Base-by-base conservation (phyloP, 2,888 invertebrate species). In the Agonopterix subpropinquella region DNA sequence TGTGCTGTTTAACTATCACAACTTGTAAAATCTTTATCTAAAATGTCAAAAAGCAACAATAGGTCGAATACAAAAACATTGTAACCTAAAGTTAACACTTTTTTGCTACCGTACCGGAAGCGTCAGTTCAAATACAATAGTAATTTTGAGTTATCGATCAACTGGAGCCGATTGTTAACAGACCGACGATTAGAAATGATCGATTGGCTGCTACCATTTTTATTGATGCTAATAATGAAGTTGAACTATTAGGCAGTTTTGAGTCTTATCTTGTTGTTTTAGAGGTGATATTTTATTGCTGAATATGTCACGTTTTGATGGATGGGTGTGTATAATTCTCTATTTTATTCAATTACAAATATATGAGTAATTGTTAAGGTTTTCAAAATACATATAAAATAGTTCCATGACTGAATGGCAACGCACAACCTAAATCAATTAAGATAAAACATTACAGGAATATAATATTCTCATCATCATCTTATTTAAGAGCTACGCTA, bases 161-260 rank as follows among this genome's bases (percentile, higher is more conserved):
- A 50, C 11, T 36, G 36, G 11, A 47, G 45, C 11, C 47, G 42
- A 50, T 50, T 62, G 67, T 70, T 62, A 66, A 64, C 61, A 41
- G 15, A 62, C 7, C 28, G 61, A 64, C 61, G 54, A 58, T 49
- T 60, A 59, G 50, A 52, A 48, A 53, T 75, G 79, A 79, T 74
- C 47, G 70, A 79, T 78, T 55, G 54, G 13, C 45, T 61, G 67
- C 66, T 67, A 70, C 70, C 60, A 65, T 65, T 67, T 62, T 51
- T 48, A 62, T 60, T 57, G 50, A 28, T 28, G 28, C 28, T 28
- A 28, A 28, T 28, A 28, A 28, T 28, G 28, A 2, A 28, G 44
- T 45, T 11, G 42, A 13, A 13, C 8, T 11, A 39, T 10, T 39
- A n/a, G 10, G 28, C 28, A 5, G 28, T 28, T 28, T 28, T 28